A percentile compares a stretch with the other conserved stretches of the same genome.
Evolutionary conservation across 2,888 invertebrate genomes (phyloP).

Genomic region (Diarsia brunnea): DNA sequence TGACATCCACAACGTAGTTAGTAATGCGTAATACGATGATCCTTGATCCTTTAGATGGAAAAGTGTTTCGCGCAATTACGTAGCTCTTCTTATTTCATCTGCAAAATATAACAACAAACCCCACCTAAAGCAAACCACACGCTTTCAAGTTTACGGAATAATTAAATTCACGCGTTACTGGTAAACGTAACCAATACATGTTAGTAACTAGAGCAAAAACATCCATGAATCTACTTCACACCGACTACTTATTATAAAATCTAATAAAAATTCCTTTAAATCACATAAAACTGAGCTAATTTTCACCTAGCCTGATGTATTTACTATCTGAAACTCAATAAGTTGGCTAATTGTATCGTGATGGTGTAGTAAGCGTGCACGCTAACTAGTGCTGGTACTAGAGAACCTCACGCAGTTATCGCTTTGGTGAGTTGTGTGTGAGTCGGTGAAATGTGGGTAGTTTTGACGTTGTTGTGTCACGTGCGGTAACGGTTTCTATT

Average conservation of each 20-base stretch:
- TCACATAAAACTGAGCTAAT: constrained; percentile 51
- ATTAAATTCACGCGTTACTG: background rate
- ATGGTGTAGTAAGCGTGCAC: constrained; percentile 29
- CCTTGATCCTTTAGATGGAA: background rate
- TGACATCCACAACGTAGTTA: too few relatives aligned
- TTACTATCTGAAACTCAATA: constrained; percentile 16
- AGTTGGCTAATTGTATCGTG: constrained; percentile 12
- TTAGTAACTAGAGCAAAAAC: constrained; percentile 53
- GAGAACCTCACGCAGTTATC: constrained; percentile 13
- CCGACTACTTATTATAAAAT: constrained; percentile 25
- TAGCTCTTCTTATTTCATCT: background rate
- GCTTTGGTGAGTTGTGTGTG: constrained; percentile 1
- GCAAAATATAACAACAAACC: constrained; percentile 5
- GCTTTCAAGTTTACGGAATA: constrained; percentile 13
- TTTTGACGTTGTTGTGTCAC: background rate
- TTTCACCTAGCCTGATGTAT: constrained; percentile 46
- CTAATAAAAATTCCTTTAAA: constrained; percentile 45
- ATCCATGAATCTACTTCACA: constrained; percentile 40
- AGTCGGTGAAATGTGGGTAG: background rate
- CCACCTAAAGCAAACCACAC: background rate
- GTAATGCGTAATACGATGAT: too few relatives aligned
- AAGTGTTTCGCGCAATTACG: background rate
- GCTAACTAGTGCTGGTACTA: constrained; percentile 7
- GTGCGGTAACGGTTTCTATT: background rate
- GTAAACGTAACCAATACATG: constrained; percentile 30